Percentiles rank a stretch among this genome's conserved stretches.
Conservation (phyloP, 2,113 vertebrate species). For the Otolemur garnettii region DNA sequence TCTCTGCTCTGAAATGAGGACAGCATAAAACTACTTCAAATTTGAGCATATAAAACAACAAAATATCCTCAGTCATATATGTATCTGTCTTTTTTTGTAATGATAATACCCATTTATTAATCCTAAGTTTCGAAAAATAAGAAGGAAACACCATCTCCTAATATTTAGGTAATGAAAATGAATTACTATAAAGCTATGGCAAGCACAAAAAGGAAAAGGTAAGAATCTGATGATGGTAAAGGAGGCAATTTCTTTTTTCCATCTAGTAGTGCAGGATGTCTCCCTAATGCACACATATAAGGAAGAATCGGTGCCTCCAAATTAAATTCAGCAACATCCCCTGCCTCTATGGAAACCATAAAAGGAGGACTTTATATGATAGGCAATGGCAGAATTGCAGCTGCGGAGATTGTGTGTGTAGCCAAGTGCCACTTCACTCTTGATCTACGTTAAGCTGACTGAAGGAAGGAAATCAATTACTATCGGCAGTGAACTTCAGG, state of each 20-base stretch:
- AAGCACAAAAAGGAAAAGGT: not conserved
- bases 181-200: conserved; percentile 2
- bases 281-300: not conserved
- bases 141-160: not conserved
- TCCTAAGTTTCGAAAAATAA: not conserved
- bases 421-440: conserved; percentile 77
- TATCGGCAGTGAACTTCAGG: conserved; percentile 65
- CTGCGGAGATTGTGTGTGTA: conserved; percentile 54
- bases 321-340: conserved; percentile 66
- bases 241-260: not conserved
- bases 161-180: not conserved
- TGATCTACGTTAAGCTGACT: conserved; percentile 76
- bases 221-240: not conserved
- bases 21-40: not conserved
- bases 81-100: not conserved
- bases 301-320: not conserved
- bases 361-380: conserved; percentile 4
- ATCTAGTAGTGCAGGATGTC: not conserved
- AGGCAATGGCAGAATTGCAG: conserved; percentile 63
- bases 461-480: conserved; percentile 79
- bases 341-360: not conserved
- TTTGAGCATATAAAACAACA: not conserved
- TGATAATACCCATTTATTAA: not conserved
- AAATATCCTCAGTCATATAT: not conserved
- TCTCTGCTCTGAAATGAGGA: not conserved